phyloP scores from a whole-genome alignment of 2,888 invertebrate genomes.

The Metallyticus violacea region DNA sequence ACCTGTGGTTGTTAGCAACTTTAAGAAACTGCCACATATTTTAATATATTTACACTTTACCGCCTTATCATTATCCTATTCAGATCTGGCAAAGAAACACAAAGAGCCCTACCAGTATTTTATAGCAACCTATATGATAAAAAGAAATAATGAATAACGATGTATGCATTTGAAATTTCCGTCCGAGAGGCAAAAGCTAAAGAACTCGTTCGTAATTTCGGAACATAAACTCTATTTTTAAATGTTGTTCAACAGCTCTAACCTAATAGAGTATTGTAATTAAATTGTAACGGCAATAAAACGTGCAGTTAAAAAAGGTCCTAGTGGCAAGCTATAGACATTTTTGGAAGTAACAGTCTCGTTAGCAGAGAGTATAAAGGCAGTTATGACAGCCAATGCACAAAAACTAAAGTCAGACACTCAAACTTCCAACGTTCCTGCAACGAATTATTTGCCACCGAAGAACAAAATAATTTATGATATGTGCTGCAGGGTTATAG shows the following conservation, averaged over 20 bases:
- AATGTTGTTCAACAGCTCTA: neutral
- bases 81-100: neutral
- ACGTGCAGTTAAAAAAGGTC: neutral
- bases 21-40: too few species aligned
- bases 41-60: neutral
- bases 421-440: neutral
- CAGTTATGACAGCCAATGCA: neutral
- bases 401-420: neutral
- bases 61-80: neutral
- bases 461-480: neutral
- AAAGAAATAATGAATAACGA: neutral
- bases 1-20: too few species aligned
- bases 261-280: neutral
- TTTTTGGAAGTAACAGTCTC: neutral
- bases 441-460: too few species aligned
- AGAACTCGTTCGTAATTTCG: neutral
- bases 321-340: neutral
- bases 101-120: neutral
- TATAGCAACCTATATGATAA: neutral
- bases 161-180: neutral
- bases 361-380: neutral
- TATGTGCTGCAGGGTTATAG: neutral
- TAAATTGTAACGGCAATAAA: neutral
- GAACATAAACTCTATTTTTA: neutral
- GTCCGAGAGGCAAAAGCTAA: neutral